Base-by-base conservation (phyloP, 2,888 invertebrate species). In the Aphodius granarius region DNA sequence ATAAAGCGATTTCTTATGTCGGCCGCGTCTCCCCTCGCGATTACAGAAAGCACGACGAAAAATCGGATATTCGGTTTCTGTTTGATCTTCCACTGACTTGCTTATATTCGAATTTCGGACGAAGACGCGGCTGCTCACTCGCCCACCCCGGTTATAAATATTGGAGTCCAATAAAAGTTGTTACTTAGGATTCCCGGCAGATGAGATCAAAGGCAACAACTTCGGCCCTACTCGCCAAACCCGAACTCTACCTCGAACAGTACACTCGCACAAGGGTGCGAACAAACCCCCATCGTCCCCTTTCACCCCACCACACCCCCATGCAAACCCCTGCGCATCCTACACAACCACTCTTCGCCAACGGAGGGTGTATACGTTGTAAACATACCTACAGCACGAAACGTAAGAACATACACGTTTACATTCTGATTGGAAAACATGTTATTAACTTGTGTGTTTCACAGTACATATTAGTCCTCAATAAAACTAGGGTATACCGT, bases 101-200 rank as follows among this genome's bases (percentile, higher is more conserved):
- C 82, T 83, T 83, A 83, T 82, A 83, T 84, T 83, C 83, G 84
- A 83, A 83, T 83, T 83, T 83, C 79, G 13, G 17, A 13, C 18
- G 80, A 73, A 76, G 79, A 77, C 79, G 79, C 72, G 73, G 43
- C 78, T 74, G 78, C 79, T 77, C 83, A n/a, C n/a, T 83, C 82
- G 82, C 83, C 83, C n/a, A n/a, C 43, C 82, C 79, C 80, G 83
- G 85, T 85, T 86, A 86, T 86, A 86, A 86, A 86, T 86, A 86
- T 86, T 86, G 85, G 84, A 86, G 85, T 83, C 85, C 86, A 86
- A 86, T 86, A 85, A 86, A 86, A 86, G 85, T 86, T 86, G 86
- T 85, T 86, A 86, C 86, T 86, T 84, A 84, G 85, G 84, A 86
- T 85, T 86, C 85, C 82, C 83, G 83, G 83, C 84, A 83, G 84